phyloP scores from a whole-genome alignment of 2,113 vertebrate species.

The Laterallus jamaicensis region DNA sequence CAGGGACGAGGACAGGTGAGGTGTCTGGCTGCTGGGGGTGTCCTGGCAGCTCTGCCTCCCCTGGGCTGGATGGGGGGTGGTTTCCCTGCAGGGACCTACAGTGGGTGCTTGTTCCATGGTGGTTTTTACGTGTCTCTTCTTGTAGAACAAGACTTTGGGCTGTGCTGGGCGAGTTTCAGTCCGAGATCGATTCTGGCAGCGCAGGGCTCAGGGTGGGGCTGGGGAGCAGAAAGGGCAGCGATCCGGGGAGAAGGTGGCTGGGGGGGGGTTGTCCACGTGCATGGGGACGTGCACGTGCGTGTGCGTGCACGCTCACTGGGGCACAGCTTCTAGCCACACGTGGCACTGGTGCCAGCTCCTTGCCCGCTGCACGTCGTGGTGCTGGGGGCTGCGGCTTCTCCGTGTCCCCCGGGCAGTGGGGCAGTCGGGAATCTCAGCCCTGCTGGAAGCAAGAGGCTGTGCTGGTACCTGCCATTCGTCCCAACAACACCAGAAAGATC shows the following conservation, averaged over 20 bases:
- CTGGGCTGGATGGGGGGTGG: not conserved
- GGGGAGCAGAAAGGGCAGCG: fast-evolving
- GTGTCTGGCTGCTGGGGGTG: not conserved
- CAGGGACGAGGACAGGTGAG: not conserved
- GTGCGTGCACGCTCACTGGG: fast-evolving
- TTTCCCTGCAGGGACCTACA: not conserved
- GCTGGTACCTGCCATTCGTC: not conserved
- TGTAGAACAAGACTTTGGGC: fast-evolving
- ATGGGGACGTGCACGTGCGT: fast-evolving
- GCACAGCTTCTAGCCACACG: fast-evolving
- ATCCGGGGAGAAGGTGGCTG: not conserved
- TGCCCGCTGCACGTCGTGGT: fast-evolving
- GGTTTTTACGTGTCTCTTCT: not conserved
- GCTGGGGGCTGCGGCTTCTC: not conserved
- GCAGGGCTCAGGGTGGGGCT: not conserved
- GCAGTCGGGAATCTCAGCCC: not conserved
- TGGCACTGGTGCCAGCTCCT: fast-evolving
- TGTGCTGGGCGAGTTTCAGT: fast-evolving
- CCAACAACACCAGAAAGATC: not conserved
- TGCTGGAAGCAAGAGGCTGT: not conserved
- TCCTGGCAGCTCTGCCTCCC: not conserved
- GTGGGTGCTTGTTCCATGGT: fast-evolving
- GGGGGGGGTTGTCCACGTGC: too few relatives aligned
- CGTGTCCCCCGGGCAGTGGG: fast-evolving
- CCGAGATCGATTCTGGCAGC: not conserved